A percentile compares a stretch with the other conserved stretches of the same genome.
These are phyloP conservation scores for Tipula confusa DNA, from an alignment of 2,888 invertebrate species.

Conservation along the genomic window DNA sequence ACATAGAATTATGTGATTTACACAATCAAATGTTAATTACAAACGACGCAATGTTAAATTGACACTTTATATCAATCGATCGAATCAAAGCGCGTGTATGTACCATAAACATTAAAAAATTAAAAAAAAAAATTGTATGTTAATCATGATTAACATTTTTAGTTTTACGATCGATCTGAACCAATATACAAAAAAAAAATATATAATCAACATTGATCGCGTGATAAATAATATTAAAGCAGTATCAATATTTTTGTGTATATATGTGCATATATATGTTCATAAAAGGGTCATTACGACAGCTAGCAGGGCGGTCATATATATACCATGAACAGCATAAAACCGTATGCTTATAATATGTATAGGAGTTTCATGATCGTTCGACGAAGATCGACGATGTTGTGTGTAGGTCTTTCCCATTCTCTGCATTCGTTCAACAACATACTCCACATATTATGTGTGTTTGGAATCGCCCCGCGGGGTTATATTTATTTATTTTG, in stretches of 20 bases:
- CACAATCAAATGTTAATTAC: background rate
- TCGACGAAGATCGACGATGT: background rate
- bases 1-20: no score
- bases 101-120: background rate
- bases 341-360: no score
- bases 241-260: background rate
- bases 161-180: background rate
- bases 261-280: background rate
- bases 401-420: background rate
- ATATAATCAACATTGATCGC: background rate
- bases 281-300: constrained; percentile 6
- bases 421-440: background rate
- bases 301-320: background rate
- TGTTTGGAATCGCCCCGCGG: constrained; percentile 26
- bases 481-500: constrained; percentile 26
- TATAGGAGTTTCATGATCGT: background rate
- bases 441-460: background rate
- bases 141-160: constrained; percentile 8
- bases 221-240: background rate
- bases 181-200: background rate
- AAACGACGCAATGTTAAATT: background rate
- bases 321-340: background rate
- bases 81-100: background rate
- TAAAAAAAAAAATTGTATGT: background rate
- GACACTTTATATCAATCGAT: background rate